Conservation (phyloP, 2,113 vertebrate species). For the Crotalus tigris region DNA sequence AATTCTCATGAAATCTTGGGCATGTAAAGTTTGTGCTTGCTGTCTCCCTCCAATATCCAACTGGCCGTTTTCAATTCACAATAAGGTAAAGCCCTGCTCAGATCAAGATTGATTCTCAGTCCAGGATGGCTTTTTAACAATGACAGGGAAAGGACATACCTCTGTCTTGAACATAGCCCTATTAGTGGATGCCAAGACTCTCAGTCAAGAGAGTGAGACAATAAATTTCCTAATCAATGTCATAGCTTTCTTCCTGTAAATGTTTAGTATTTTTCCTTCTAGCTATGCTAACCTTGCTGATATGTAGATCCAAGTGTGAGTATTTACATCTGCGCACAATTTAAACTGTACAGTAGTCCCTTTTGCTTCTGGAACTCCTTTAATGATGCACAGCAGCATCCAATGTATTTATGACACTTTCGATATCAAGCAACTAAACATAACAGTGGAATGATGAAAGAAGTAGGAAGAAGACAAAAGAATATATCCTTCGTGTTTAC, state of each 20-base stretch:
- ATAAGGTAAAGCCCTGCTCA: background rate
- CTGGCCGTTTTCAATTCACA: background rate
- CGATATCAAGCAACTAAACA: background rate
- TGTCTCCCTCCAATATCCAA: background rate
- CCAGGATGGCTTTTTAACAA: background rate
- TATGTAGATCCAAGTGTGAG: background rate
- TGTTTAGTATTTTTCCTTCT: background rate
- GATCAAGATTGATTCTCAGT: background rate
- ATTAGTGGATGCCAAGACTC: background rate
- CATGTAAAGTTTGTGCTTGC: background rate
- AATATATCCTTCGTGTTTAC: background rate
- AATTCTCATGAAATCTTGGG: background rate
- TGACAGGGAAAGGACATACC: background rate
- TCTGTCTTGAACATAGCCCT: background rate
- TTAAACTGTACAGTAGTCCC: background rate
- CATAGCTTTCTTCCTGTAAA: background rate
- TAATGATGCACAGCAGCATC: background rate
- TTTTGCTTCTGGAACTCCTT: background rate
- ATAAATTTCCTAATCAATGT: background rate
- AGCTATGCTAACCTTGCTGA: background rate
- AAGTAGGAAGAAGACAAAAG: background rate
- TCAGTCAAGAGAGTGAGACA: background rate
- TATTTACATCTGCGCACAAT: background rate
- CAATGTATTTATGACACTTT: background rate
- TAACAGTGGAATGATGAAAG: background rate